Base-by-base conservation (phyloP, 1,140 invertebrate genomes). In the Ostrea denselamellosa region DNA sequence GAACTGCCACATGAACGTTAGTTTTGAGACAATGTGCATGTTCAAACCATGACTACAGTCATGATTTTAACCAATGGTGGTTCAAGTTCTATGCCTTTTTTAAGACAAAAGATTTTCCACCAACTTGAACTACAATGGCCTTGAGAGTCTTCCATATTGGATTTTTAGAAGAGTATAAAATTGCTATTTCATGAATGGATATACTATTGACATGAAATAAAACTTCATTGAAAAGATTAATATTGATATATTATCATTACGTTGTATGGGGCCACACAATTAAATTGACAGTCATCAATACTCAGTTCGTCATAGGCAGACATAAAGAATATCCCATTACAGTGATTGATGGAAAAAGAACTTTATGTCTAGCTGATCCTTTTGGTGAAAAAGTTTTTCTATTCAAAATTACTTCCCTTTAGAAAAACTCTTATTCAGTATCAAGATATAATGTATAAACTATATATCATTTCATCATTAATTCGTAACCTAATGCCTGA, bases 81-180 rank as follows among this genome's bases (percentile, higher is more conserved):
- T 19, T 62, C 17, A 62, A 62, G 14, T 62, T 4, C 25, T 12
- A 25, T 14, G 68, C 68, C 28, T 77, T 77, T 34, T 14, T 34
- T 34, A 28, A 77, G 68, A 77, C 68, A 77, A 77, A 77, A 77
- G 68, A 77, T 77, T 77, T 77, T 77, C 68, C 22, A 71, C 68
- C 68, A 71, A 25, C 10, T 71, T 28, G 2, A 77, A 77, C 9
- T 22, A 34, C 25, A 77, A 77, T 77, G 68, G 68, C 68, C 68
- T 77, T 77, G 68, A 77, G 25, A 34, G 22, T 28, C 28, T 34
- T 14, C 65, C 8, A 22, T 28, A 71, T 77, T 77, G 22, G 68
- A 28, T 77, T 28, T 77, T 77, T 25, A 77, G 68, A 25, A 77
- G 25, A 77, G 68, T 77, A 77, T 77, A 77, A 25, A 77, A 34